Evolutionary conservation across 2,113 vertebrate species (phyloP).

Genomic region (Naja naja): DNA sequence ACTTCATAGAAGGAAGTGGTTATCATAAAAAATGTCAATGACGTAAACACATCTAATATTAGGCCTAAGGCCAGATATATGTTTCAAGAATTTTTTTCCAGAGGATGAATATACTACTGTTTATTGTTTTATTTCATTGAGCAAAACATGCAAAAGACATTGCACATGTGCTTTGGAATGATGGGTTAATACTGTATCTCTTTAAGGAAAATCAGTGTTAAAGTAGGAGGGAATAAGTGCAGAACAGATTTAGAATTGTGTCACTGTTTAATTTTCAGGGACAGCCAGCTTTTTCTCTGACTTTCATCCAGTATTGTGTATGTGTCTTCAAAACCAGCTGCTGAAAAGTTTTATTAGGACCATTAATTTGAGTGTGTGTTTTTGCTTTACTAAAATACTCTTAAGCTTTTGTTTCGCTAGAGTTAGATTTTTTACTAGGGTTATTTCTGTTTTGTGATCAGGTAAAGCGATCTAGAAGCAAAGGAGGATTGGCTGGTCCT

Average conservation of each 20-base stretch:
- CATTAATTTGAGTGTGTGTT: not conserved
- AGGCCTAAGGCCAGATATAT: constrained; percentile 48
- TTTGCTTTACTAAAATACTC: not conserved
- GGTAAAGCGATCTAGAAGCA: constrained; percentile 98
- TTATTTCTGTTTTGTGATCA: constrained; percentile 43
- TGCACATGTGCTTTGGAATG: not conserved
- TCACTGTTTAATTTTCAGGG: not conserved
- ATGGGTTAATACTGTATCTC: not conserved
- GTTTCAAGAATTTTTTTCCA: constrained; percentile 28
- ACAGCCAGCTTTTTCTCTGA: not conserved
- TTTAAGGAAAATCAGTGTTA: not conserved
- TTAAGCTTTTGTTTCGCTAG: not conserved
- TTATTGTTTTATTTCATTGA: constrained; percentile 41
- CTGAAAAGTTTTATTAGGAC: not conserved
- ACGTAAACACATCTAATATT: constrained; percentile 42
- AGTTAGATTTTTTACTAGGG: not conserved
- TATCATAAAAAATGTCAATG: constrained; percentile 41
- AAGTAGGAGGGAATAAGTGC: not conserved
- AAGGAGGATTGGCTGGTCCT: constrained; percentile 94
- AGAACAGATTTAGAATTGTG: not conserved
- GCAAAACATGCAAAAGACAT: constrained; percentile 8
- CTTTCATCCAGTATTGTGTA: not conserved
- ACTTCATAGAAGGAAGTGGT: constrained; percentile 51
- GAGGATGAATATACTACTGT: constrained; percentile 39
- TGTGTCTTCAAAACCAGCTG: not conserved